A percentile compares a stretch with the other conserved stretches of the same genome.
phyloP scores from a whole-genome alignment of 2,888 invertebrate species.

The Drosophila macrospina region DNA sequence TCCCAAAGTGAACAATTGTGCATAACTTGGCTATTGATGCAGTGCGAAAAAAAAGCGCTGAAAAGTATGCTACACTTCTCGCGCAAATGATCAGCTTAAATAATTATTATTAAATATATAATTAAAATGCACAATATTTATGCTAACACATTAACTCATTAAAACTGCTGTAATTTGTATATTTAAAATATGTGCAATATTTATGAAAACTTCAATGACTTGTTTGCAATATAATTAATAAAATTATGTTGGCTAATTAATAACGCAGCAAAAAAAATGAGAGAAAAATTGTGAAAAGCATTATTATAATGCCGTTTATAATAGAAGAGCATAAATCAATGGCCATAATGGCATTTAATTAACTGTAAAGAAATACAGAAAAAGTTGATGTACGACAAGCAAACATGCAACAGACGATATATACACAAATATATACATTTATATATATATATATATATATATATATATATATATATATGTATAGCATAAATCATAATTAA shows the following conservation, averaged over 20 bases:
- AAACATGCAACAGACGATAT: slow-evolving; percentile 16
- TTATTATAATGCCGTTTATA: slow-evolving; percentile 41
- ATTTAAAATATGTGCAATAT: not conserved
- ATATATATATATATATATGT: not conserved
- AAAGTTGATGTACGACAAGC: not conserved
- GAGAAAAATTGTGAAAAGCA: slow-evolving; percentile 8
- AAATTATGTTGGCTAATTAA: slow-evolving; percentile 13
- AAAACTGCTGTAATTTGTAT: too few species aligned
- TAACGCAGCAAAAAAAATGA: not conserved
- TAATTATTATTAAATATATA: too few species aligned
- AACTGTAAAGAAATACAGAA: slow-evolving; percentile 23
- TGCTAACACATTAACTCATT: too few species aligned
- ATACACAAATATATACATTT: not conserved
- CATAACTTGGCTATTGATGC: not conserved
- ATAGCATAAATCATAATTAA: slow-evolving; percentile 46
- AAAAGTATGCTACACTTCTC: not conserved
- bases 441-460: slow-evolving; percentile 7
- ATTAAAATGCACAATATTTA: too few species aligned
- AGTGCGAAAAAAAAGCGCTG: not conserved
- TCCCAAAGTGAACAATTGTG: slow-evolving; percentile 31
- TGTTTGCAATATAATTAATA: too few species aligned
- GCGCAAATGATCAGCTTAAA: too few species aligned
- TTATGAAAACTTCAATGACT: slow-evolving; percentile 2
- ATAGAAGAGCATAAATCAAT: slow-evolving; percentile 50
- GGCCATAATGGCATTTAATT: slow-evolving; percentile 47